These are phyloP conservation scores for Mus spicilegus DNA, from an alignment of 2,113 vertebrate species.

Conservation along the genomic window DNA sequence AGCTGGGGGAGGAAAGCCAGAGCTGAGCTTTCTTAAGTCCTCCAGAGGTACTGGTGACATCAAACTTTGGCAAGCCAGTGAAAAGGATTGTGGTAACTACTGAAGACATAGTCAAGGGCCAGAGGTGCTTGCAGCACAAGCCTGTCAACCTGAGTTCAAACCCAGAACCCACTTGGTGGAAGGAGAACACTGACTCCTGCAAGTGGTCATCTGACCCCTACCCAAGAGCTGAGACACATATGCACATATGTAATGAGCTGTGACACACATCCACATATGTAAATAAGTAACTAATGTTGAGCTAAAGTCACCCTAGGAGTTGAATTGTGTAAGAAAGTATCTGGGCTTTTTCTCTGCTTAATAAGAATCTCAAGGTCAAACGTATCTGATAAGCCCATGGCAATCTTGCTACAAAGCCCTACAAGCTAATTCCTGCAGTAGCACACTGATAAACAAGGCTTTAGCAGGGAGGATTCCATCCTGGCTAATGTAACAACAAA, in stretches of 20 bases:
- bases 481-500: neutral
- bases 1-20: neutral
- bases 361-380: neutral
- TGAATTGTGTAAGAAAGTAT: neutral
- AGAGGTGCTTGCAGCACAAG: neutral
- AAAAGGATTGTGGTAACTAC: neutral
- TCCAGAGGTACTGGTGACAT: neutral
- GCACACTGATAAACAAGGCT: neutral
- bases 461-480: too few species aligned
- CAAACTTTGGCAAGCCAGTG: neutral
- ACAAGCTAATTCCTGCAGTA: accelerated
- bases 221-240: neutral
- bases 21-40: neutral
- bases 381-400: too few species aligned
- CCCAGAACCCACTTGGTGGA: neutral
- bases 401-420: neutral
- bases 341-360: neutral
- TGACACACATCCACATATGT: neutral
- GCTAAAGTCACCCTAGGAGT: neutral
- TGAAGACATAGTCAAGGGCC: neutral
- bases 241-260: neutral
- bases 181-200: neutral
- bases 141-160: neutral
- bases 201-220: neutral
- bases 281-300: neutral